These are phyloP conservation scores for Drosophila limbata DNA, from an alignment of 2,888 invertebrate genomes.

Conservation along the genomic window DNA sequence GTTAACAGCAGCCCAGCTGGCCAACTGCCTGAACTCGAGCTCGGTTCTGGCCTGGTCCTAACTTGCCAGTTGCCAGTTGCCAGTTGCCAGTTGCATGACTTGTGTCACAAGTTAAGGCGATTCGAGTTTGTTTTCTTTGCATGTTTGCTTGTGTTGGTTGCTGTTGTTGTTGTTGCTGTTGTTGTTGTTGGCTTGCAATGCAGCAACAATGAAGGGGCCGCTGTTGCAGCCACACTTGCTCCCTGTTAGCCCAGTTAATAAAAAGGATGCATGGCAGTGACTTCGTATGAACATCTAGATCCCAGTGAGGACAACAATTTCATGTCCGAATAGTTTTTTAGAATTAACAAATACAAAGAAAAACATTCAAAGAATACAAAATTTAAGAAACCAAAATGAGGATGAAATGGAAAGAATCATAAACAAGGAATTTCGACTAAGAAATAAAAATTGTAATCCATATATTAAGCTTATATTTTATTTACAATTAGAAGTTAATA, in stretches of 20 bases:
- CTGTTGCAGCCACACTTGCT: neutral
- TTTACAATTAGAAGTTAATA: too few species aligned
- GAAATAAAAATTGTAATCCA: too few species aligned
- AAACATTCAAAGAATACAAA: too few species aligned
- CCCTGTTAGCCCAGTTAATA: neutral
- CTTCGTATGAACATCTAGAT: too few species aligned
- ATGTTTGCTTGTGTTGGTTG: constrained; percentile 11
- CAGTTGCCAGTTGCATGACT: constrained; percentile 12
- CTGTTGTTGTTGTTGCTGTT: constrained; percentile 2
- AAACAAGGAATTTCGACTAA: too few species aligned
- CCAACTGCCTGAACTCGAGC: neutral
- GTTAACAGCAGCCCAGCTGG: constrained; percentile 9
- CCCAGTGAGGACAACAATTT: too few species aligned
- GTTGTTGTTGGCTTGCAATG: constrained; percentile 11
- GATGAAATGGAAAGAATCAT: too few species aligned
- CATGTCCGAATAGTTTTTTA: too few species aligned
- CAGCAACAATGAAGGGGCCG: constrained; percentile 13
- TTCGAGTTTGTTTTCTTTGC: constrained; percentile 17
- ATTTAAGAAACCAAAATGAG: too few species aligned
- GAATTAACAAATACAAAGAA: too few species aligned
- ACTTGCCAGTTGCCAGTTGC: constrained; percentile 13
- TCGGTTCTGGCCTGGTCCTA: neutral
- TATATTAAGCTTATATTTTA: too few species aligned
- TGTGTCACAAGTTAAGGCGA: constrained; percentile 13
- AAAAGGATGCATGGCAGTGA: too few species aligned